Percentiles rank a stretch among this genome's conserved stretches.
Evolutionary conservation across 2,113 vertebrate species (phyloP).

Genomic region (Protobothrops flavoviridis): DNA sequence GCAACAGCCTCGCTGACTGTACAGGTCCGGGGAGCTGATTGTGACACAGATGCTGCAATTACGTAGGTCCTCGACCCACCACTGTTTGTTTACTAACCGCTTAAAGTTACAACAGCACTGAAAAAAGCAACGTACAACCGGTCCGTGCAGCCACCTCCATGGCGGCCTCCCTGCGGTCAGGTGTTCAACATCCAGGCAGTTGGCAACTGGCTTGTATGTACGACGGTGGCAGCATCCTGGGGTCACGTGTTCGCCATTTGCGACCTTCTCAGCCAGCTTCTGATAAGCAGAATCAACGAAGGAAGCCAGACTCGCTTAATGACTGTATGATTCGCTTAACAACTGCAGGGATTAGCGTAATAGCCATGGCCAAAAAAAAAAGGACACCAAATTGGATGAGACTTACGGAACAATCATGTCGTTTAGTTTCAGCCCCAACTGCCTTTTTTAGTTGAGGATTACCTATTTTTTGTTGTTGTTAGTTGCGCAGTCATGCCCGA

Average conservation of each 20-base stretch:
- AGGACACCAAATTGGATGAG: not conserved
- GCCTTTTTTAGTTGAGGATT: not conserved
- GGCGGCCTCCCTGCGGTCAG: fast-evolving
- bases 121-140: no score
- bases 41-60: not conserved
- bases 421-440: not conserved
- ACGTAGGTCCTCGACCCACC: not conserved
- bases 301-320: not conserved
- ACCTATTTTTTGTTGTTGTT: no score
- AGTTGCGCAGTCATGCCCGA: no score
- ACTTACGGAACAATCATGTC: not conserved
- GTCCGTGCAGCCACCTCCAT: no score
- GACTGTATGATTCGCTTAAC: not conserved
- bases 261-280: not conserved
- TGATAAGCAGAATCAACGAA: not conserved
- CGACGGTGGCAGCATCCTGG: not conserved
- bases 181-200: not conserved
- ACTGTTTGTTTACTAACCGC: not conserved
- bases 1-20: not conserved
- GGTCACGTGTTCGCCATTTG: not conserved
- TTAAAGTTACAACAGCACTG: not conserved
- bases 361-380: not conserved
- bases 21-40: not conserved
- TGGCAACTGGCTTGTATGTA: not conserved
- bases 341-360: not conserved